These are phyloP conservation scores for Datnioides undecimradiatus DNA, from an alignment of 2,113 vertebrate species.

Conservation along the genomic window DNA sequence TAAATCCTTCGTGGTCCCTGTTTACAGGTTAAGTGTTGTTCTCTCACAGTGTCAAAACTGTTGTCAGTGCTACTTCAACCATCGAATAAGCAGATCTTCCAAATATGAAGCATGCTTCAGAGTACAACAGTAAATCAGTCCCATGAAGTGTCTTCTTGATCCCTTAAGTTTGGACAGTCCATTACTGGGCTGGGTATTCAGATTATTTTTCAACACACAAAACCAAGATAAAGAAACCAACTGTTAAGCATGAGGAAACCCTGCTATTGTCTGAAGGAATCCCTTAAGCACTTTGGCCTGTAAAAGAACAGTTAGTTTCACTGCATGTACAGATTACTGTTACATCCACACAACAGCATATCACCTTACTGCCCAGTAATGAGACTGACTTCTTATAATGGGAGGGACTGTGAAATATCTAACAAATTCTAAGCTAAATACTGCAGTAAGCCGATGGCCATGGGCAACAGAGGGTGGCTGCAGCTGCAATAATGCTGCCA, in stretches of 20 bases:
- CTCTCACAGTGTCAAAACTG: neutral
- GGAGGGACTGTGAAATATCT: neutral
- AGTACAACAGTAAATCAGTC: neutral
- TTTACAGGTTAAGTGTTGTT: neutral
- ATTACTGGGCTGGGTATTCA: neutral
- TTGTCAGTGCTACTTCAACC: neutral
- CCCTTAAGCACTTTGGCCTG: neutral
- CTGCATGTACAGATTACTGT: neutral
- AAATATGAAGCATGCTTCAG: neutral
- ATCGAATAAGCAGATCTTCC: neutral
- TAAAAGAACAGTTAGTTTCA: neutral
- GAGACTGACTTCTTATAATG: neutral
- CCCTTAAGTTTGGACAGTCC: neutral
- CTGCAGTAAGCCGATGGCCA: neutral
- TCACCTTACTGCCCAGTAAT: neutral
- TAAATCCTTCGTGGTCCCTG: neutral
- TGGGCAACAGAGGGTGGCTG: conserved; percentile 6
- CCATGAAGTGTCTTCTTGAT: neutral
- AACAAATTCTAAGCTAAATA: neutral
- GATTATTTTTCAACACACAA: neutral
- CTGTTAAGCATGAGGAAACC: neutral
- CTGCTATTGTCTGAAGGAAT: neutral
- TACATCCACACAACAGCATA: neutral
- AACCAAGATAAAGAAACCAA: neutral
- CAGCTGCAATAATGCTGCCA: conserved; percentile 51